These are phyloP conservation scores for Allophyes oxyacanthae DNA, from an alignment of 2,888 invertebrate genomes.

Conservation along the genomic window DNA sequence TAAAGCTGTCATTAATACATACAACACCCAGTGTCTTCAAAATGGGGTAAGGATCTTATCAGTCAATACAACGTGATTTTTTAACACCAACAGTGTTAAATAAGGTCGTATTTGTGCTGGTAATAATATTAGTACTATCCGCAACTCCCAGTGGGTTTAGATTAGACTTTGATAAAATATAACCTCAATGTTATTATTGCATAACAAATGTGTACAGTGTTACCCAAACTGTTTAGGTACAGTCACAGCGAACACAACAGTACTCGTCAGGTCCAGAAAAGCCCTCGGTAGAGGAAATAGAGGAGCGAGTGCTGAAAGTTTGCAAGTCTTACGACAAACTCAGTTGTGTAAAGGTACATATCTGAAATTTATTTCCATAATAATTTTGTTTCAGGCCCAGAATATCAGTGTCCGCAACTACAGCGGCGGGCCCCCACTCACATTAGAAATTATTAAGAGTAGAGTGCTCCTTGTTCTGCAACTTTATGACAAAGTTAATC, in stretches of 20 bases:
- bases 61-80: constrained; percentile 65
- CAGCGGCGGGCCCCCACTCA: constrained; percentile 93
- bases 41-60: constrained; percentile 77
- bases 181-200: constrained; percentile 87
- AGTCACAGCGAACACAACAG: constrained; percentile 65
- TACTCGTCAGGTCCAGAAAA: constrained; percentile 80
- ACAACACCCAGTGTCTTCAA: constrained; percentile 67
- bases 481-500: constrained; percentile 99
- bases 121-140: neutral
- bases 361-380: constrained; percentile 71
- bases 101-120: constrained; percentile 1
- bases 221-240: constrained; percentile 83
- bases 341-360: constrained; percentile 94
- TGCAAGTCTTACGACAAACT: constrained; percentile 97
- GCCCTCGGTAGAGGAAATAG: constrained; percentile 91
- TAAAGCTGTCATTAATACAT: constrained; percentile 68
- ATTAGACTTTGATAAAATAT: constrained; percentile 56
- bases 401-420: constrained; percentile 92
- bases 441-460: constrained; percentile 95
- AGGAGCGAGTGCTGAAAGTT: constrained; percentile 95
- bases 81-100: constrained; percentile 16
- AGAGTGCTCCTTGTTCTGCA: constrained; percentile 98
- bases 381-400: constrained; percentile 90
- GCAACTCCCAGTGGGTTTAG: neutral
- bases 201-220: constrained; percentile 84